Base-by-base conservation (phyloP, 2,113 vertebrate species). In the Nothoprocta pentlandii region DNA sequence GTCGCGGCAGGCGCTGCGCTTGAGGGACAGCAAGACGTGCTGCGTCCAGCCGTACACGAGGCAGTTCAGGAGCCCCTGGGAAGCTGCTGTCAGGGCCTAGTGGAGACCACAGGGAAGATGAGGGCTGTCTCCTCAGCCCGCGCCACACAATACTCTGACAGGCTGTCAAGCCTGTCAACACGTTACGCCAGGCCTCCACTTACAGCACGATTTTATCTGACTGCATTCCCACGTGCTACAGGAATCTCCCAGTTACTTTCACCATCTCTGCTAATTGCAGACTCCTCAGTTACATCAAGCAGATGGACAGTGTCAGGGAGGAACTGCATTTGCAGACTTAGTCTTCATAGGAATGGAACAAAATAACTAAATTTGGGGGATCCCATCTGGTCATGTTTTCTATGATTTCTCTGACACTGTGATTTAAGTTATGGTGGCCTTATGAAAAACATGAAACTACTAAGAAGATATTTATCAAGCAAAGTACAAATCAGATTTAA, bases 21-120 rank as follows among this genome's bases (percentile, higher is more conserved):
- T 98, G 69, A 98, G 92, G 6, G 94, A 95, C 26, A 96, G 97
- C 76, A 98, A 97, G 69, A 73, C 70, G 44, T 97, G 97, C 64
- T 98, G 98, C 0, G 98, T 99, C 98, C 99, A 99, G 42, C 98
- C 98, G 17, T 98, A 99, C 21, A 98, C 97, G 47, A 98, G 80
- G 82, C 98, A 98, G 98, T 99, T 99, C 85, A 99, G 97, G 62
- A 99, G 98, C 10, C 99, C 99, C 93, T 99, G 99, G 41, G 99
- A 99, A 71, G 98, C 97, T 6, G 98, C 98, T 41, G 98, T 98
- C 78, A 99, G 95, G 32, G 99, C 98, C 99, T 99, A 93, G 39
- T 86, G 90, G 91, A 94, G 80, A 96, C 14, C 61, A 49, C 39
- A 4, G 88, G 25, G 92, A 54, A 23, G 12, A 32, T 80, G 3